Base-by-base conservation (phyloP, 2,888 invertebrate species). In the Melanostoma mellinum region DNA sequence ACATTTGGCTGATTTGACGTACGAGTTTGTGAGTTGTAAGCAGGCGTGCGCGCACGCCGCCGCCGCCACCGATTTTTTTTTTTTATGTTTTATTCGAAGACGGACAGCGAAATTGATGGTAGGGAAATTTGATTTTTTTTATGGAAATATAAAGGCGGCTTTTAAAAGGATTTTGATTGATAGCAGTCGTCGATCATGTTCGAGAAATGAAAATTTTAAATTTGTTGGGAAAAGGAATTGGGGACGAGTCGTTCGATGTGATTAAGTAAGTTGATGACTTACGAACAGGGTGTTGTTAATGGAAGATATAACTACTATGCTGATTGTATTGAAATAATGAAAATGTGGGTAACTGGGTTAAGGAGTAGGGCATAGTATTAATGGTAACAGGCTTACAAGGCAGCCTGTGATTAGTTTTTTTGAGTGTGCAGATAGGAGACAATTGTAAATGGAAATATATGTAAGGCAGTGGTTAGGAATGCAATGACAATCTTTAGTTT, bases 1-100 rank as follows among this genome's bases (percentile, higher is more conserved):
- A 84, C 84, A 84, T 84, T 79, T 71, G 84, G 53, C n/a, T 84
- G 79, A 84, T 69, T 79, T 84, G 84, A 84, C 50, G 71, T 79
- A 84, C 84, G 67, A 79, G 84, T 75, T 71, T 35, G 36, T 65
- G 74, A 75, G 65, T 68, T 61, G 79, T 60, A 71, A 74, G 74
- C 79, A 71, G 79, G 71, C 84, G 74, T 79, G 79, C 79, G 79
- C 84, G 55, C 71, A 78, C 48, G 46, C 40, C 33, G 4, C 35
- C 36, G 3, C 35, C 73, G 65, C 71, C 58, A 42, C 50, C 68
- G 56, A 69, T 71, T 76, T 50, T 44, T 52, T 30, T 9, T 53
- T 53, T 46, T 53, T 55, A 30, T 3, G 20, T 52, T 53, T 52
- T 36, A 36, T 38, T 63, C 8, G 63, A 81, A 69, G 69, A 78